phyloP scores from a whole-genome alignment of 1,140 invertebrate genomes.

The Lepidurus couesii region DNA sequence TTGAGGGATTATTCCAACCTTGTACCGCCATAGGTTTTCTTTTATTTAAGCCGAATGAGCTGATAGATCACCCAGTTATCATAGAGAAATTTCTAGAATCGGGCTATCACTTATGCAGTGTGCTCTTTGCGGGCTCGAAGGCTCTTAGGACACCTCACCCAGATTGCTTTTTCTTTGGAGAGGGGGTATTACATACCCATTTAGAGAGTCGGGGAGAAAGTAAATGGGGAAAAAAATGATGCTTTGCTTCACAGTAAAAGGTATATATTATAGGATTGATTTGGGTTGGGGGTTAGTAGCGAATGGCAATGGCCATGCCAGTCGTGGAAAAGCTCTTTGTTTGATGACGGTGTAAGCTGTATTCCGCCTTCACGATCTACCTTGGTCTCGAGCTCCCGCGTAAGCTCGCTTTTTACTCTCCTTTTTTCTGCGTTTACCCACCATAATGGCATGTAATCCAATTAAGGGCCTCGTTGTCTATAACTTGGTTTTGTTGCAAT shows the following conservation, averaged over 20 bases:
- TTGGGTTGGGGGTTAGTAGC: not conserved
- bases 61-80: not conserved
- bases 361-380: not conserved
- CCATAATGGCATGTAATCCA: conserved; percentile 22
- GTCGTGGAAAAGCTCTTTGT: conserved; percentile 9
- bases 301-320: conserved; percentile 5
- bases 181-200: not conserved
- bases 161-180: not conserved
- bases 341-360: not conserved
- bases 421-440: not conserved
- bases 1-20: no score
- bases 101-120: conserved; percentile 13
- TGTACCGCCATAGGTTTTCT: no score
- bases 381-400: conserved; percentile 8
- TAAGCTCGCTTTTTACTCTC: conserved; percentile 9
- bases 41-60: not conserved
- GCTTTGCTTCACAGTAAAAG: not conserved
- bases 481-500: not conserved
- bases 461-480: conserved; percentile 12
- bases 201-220: not conserved
- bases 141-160: not conserved
- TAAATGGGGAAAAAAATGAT: not conserved
- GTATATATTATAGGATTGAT: conserved; percentile 16
- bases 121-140: not conserved
- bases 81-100: not conserved